phyloP scores from a whole-genome alignment of 2,113 vertebrate species.

The Cryptomyrus ogoouensis region DNA sequence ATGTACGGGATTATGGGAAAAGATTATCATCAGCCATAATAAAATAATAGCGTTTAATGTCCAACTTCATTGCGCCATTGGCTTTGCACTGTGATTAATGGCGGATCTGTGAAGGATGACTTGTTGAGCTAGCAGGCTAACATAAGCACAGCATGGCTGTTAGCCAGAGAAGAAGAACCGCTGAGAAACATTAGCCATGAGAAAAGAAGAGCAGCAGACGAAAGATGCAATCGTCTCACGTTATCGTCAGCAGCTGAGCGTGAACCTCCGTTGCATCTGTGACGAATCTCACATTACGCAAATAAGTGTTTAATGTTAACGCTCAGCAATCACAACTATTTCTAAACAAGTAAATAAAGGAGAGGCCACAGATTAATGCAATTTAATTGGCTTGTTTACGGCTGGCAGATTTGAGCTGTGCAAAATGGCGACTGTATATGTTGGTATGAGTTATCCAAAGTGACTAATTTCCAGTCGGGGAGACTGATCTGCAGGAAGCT shows the following conservation, averaged over 20 bases:
- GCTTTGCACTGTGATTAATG: not conserved
- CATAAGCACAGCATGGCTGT: not conserved
- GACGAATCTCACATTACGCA: not conserved
- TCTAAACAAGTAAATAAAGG: not conserved
- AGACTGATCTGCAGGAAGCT: not conserved
- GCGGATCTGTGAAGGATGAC: not conserved
- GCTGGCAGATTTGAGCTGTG: not conserved
- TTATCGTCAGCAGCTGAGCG: not conserved
- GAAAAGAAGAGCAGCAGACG: not conserved
- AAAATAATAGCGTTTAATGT: not conserved
- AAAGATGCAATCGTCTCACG: not conserved
- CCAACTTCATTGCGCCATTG: not conserved
- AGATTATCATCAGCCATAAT: not conserved
- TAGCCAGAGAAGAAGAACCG: not conserved
- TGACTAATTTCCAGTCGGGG: slow-evolving; percentile 3
- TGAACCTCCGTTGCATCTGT: not conserved
- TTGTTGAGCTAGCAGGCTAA: not conserved
- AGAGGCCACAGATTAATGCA: not conserved
- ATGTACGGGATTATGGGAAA: not conserved
- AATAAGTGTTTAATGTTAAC: not conserved
- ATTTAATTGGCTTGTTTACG: not conserved
- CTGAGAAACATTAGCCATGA: not conserved
- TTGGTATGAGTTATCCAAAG: not conserved
- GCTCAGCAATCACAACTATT: not conserved
- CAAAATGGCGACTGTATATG: not conserved